These are phyloP conservation scores for Drosophila borborema DNA, from an alignment of 2,888 invertebrate species.

Conservation along the genomic window DNA sequence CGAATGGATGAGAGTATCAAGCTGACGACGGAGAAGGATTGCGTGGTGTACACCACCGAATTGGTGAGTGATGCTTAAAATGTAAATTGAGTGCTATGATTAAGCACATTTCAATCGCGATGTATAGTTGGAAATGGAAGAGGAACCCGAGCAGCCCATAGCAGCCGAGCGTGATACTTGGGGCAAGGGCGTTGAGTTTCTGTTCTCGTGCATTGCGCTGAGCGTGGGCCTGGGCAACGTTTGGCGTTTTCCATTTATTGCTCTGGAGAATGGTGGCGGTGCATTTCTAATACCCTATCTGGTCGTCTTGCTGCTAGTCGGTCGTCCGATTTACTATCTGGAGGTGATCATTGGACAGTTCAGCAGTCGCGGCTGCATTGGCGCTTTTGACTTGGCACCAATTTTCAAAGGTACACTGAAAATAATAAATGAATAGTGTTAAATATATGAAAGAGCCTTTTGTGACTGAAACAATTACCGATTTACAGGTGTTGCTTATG, in stretches of 20 bases:
- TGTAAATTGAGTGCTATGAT: background rate
- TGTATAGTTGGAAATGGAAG: slow-evolving; percentile 46
- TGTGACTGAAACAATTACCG: background rate
- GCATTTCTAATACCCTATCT: slow-evolving; percentile 89
- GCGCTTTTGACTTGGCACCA: slow-evolving; percentile 88
- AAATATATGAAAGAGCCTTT: background rate
- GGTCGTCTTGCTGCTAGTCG: slow-evolving; percentile 88
- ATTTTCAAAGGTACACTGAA: slow-evolving; percentile 88
- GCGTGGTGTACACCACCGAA: slow-evolving; percentile 59
- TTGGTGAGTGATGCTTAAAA: slow-evolving; percentile 52
- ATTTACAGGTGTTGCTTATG: slow-evolving; percentile 86
- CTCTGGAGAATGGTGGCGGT: slow-evolving; percentile 89
- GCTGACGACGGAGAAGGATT: slow-evolving; percentile 31
- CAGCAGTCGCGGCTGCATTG: slow-evolving; percentile 89
- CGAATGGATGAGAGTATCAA: slow-evolving; percentile 32
- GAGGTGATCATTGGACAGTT: slow-evolving; percentile 91
- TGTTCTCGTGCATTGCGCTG: slow-evolving; percentile 87
- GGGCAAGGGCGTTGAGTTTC: slow-evolving; percentile 88
- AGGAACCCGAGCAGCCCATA: background rate
- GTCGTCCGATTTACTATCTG: slow-evolving; percentile 90
- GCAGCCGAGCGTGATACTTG: slow-evolving; percentile 85
- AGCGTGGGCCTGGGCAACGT: slow-evolving; percentile 89
- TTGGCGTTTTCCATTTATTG: slow-evolving; percentile 89
- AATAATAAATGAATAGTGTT: background rate
- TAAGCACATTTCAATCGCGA: background rate